phyloP scores from a whole-genome alignment of 2,888 invertebrate species.

The Syritta pipiens region DNA sequence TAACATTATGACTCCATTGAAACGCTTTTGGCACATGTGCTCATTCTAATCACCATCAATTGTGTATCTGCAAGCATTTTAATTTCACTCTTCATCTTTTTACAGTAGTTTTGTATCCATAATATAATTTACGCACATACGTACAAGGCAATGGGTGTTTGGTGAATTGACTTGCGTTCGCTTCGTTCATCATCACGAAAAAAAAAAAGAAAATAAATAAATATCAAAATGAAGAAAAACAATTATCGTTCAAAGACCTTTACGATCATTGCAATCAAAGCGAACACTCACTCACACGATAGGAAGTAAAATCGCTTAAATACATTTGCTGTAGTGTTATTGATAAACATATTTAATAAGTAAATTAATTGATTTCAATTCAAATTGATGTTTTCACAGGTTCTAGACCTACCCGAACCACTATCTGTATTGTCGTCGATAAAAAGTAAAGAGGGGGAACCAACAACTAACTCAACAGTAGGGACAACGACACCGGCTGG shows the following conservation, averaged over 20 bases:
- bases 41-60: slow-evolving; percentile 64
- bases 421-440: slow-evolving; percentile 64
- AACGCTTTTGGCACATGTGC: slow-evolving; percentile 62
- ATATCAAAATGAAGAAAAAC: too few species aligned
- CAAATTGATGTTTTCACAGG: slow-evolving; percentile 23
- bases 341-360: slow-evolving; percentile 23
- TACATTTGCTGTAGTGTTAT: neutral
- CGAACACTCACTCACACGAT: neutral
- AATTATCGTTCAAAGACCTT: slow-evolving; percentile 68
- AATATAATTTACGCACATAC: slow-evolving; percentile 31
- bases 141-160: slow-evolving; percentile 34
- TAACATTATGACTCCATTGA: slow-evolving; percentile 52
- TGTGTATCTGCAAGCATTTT: slow-evolving; percentile 56
- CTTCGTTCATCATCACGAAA: slow-evolving; percentile 40
- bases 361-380: slow-evolving; percentile 23
- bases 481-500: slow-evolving; percentile 46
- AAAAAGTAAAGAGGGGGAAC: slow-evolving; percentile 55
- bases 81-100: slow-evolving; percentile 34
- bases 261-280: slow-evolving; percentile 16
- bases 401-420: slow-evolving; percentile 67
- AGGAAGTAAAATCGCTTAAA: slow-evolving; percentile 33
- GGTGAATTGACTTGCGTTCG: slow-evolving; percentile 43
- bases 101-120: slow-evolving; percentile 17
- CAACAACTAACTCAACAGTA: slow-evolving; percentile 41
- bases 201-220: too few species aligned